A percentile compares a stretch with the other conserved stretches of the same genome.
Evolutionary conservation across 2,797 vertebrate species (phyloP).

Genomic region (Syndactyla subalaris): DNA sequence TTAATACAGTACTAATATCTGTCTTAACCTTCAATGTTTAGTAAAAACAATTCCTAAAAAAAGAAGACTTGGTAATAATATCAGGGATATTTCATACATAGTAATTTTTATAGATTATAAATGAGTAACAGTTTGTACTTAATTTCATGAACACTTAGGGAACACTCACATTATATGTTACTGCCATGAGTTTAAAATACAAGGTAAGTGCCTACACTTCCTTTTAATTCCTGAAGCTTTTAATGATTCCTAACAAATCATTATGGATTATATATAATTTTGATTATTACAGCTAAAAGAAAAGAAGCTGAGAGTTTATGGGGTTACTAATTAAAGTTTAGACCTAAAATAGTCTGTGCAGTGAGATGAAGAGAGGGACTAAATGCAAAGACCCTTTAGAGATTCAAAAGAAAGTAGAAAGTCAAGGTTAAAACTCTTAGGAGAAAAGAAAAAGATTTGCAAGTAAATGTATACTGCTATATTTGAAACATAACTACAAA

Average conservation of each 20-base stretch:
- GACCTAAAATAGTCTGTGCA: neutral
- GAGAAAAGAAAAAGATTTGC: neutral
- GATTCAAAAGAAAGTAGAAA: neutral
- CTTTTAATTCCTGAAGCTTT: neutral
- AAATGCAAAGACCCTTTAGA: neutral
- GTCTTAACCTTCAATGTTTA: neutral
- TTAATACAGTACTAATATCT: neutral
- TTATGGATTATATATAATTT: neutral
- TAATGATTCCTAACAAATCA: neutral
- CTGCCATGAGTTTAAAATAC: neutral
- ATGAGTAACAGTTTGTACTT: neutral
- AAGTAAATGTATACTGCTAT: neutral
- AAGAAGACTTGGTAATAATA: neutral
- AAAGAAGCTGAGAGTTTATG: neutral
- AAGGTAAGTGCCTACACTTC: neutral
- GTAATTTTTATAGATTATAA: neutral
- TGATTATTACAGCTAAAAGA: neutral
- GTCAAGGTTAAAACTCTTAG: neutral
- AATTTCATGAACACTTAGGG: neutral
- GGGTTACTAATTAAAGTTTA: neutral
- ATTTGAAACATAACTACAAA: neutral
- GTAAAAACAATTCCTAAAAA: neutral
- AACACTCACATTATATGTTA: neutral
- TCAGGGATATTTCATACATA: neutral
- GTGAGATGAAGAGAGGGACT: neutral